Percentiles rank a stretch among this genome's conserved stretches.
Evolutionary conservation across 2,888 invertebrate species (phyloP).

Genomic region (Odontothrips loti): DNA sequence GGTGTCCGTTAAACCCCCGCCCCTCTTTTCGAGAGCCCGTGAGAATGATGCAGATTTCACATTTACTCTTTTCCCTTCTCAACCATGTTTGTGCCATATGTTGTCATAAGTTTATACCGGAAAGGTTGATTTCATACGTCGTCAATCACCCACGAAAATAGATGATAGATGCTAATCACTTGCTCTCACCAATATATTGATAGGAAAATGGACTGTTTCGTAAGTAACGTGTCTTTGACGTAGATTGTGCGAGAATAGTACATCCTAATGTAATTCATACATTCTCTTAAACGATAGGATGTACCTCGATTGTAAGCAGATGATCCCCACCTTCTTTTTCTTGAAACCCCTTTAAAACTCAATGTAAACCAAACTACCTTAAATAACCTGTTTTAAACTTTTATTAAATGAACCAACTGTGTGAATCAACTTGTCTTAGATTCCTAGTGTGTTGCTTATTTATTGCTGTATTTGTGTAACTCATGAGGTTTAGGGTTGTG

Average conservation of each 20-base stretch:
- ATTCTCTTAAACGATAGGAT: neutral
- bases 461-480: constrained; percentile 3
- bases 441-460: neutral
- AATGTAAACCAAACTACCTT: constrained; percentile 3
- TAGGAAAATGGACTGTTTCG: constrained; percentile 12
- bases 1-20: no score
- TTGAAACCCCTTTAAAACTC: neutral
- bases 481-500: neutral
- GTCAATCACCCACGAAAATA: no score
- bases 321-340: neutral
- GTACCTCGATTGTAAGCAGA: neutral
- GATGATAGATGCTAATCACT: neutral
- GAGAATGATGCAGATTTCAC: no score
- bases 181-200: neutral
- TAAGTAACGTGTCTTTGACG: constrained; percentile 18
- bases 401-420: neutral
- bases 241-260: neutral
- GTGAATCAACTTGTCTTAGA: neutral
- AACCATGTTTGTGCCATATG: no score
- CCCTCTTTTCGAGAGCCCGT: no score
- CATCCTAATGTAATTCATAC: neutral
- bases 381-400: neutral
- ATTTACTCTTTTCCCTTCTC: no score
- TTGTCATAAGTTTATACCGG: no score
- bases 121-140: no score